Percentiles rank a stretch among this genome's conserved stretches.
phyloP scores from a whole-genome alignment of 2,888 invertebrate genomes.

The Diogma glabrata region DNA sequence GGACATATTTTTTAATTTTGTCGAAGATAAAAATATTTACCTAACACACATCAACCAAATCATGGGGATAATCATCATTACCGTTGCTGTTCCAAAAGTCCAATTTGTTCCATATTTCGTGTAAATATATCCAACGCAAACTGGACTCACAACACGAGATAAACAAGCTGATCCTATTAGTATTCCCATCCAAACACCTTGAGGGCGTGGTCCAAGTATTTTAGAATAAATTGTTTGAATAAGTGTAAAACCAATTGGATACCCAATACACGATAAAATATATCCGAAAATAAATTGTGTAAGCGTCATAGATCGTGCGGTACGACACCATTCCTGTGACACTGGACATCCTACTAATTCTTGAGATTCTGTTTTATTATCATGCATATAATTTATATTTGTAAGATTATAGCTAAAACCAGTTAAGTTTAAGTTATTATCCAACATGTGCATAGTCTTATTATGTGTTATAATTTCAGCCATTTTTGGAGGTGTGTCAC shows the following conservation, averaged over 20 bases:
- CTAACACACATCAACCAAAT: slow-evolving; percentile 41
- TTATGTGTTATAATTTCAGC: too few relatives aligned
- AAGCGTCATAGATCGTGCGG: slow-evolving; percentile 56
- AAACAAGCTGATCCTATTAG: slow-evolving; percentile 76
- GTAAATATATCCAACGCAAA: slow-evolving; percentile 71
- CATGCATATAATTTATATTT: too few relatives aligned
- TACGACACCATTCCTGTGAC: slow-evolving; percentile 64
- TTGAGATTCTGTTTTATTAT: too few relatives aligned
- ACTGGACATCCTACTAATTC: slow-evolving; percentile 56
- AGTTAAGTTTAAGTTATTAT: slow-evolving; percentile 14
- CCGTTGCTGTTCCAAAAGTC: slow-evolving; percentile 65
- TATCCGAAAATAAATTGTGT: slow-evolving; percentile 68
- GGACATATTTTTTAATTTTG: too few relatives aligned
- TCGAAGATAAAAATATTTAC: too few relatives aligned
- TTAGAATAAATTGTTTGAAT: slow-evolving; percentile 85
- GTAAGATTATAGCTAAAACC: too few relatives aligned
- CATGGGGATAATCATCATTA: slow-evolving; percentile 58
- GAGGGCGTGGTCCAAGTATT: slow-evolving; percentile 70
- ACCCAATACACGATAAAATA: slow-evolving; percentile 62
- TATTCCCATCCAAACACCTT: slow-evolving; percentile 74
- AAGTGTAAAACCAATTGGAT: slow-evolving; percentile 75
- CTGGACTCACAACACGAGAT: slow-evolving; percentile 71
- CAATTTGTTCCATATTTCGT: slow-evolving; percentile 66
- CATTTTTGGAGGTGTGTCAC: slow-evolving; percentile 52
- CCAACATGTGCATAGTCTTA: too few relatives aligned